These are phyloP conservation scores for Gadopsis marmoratus DNA, from an alignment of 2,797 vertebrate species.

Conservation along the genomic window DNA sequence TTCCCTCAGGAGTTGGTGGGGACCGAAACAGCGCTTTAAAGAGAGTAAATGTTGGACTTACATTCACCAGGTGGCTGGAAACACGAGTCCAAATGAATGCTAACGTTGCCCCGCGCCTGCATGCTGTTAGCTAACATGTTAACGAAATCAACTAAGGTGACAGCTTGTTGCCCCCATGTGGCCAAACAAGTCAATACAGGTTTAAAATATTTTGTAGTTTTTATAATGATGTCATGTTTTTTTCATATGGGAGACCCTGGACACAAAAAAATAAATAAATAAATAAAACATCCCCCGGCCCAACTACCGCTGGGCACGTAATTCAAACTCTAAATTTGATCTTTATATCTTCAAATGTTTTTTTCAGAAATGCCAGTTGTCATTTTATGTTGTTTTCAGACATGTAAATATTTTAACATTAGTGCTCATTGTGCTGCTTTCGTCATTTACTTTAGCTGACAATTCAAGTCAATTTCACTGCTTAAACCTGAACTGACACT, in stretches of 20 bases:
- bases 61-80: no score
- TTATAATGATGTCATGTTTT: neutral
- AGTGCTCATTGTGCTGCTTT: neutral
- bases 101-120: no score
- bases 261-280: neutral
- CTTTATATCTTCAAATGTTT: no score
- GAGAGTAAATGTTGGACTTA: no score
- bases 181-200: no score
- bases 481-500: neutral
- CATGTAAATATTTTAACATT: neutral
- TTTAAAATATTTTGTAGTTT: neutral
- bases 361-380: neutral
- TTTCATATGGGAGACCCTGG: neutral
- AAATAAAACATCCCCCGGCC: neutral
- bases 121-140: no score
- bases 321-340: neutral
- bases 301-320: no score
- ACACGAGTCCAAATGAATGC: no score
- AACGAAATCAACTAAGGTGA: neutral
- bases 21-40: no score
- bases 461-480: neutral
- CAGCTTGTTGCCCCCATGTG: neutral
- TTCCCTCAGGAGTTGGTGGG: no score
- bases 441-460: neutral
- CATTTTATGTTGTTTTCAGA: neutral